Evolutionary conservation across 2,888 invertebrate genomes (phyloP), one percentile per base, ranked within the genome.

Genomic region (Chromoteleia sp.): DNA sequence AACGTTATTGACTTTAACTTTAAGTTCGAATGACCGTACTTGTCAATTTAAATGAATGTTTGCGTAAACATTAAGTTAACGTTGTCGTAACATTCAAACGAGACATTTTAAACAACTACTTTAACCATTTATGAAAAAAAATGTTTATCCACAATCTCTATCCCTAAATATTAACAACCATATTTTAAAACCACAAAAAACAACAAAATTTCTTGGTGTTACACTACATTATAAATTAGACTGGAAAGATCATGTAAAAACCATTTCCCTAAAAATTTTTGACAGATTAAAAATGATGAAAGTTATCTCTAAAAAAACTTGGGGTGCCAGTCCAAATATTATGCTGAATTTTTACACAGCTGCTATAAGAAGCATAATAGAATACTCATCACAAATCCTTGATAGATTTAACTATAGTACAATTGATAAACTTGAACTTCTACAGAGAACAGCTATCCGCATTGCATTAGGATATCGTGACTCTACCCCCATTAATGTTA

Each of bases 361-460:
- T 1, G 19, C 50, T 12, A 50, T 50, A 4, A 50, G 50, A 25
- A 50, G 50, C 12, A 50, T 50, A n/a, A 25, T 50, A 8, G 50
- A 50, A 12, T 50, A 50, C 29, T n/a, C 25, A 1, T 25, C 25
- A 14, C 50, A 50, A 25, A 29, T 29, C 1, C 1, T 50, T 2
- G 21, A 50, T 14, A 50, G 19, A 50, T 12, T 1, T 6, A 50
- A 50, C 6, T 10, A 15, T 1, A 12, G 12, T 8, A 12, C 10
- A 0, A 12, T 50, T 12, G 29, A 50, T 0, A 50, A 50, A 14
- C 2, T 25, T 0, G 29, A 50, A 12, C 6, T 25, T 6, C 2
- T 50, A 0, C 50, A 50, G n/a, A 25, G 50, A 25, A 50, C 1
- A 21, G 52, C 52, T 0, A 33, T 54, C 0, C n/a, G 29, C 0